A percentile compares a stretch with the other conserved stretches of the same genome.
Evolutionary conservation across 2,797 vertebrate genomes (phyloP).

Genomic region (Numenius phaeopus): DNA sequence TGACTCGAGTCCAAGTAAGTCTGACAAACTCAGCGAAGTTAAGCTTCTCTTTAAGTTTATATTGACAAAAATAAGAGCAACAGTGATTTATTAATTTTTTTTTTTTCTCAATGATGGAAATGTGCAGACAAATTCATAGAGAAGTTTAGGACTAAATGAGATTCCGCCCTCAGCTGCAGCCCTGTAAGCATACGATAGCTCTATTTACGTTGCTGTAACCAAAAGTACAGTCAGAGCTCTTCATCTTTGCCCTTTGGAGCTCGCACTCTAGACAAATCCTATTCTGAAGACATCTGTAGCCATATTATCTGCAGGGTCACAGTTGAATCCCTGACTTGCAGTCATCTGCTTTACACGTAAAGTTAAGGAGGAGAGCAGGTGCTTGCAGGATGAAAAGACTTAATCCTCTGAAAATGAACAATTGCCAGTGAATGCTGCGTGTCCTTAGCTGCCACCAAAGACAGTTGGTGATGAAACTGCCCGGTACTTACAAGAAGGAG

Average conservation of each 20-base stretch:
- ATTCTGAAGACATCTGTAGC: not conserved
- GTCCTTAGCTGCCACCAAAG: conserved; percentile 12
- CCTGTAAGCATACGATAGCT: not conserved
- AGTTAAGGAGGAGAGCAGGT: not conserved
- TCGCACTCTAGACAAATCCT: not conserved
- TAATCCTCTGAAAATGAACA: conserved; percentile 8
- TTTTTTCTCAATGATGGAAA: not conserved
- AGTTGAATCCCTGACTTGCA: not conserved
- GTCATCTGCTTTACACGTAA: not conserved
- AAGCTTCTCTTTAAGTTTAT: not conserved
- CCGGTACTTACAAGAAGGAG: not conserved
- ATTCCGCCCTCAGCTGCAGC: not conserved
- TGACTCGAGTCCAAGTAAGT: conserved; percentile 15
- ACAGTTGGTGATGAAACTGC: not conserved
- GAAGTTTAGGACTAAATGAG: not conserved
- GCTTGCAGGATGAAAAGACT: not conserved
- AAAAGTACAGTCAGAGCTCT: not conserved
- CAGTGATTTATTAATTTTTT: not conserved
- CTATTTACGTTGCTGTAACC: not conserved
- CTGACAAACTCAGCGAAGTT: not conserved
- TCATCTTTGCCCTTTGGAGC: not conserved
- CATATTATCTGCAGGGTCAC: not conserved
- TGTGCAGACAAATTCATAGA: not conserved
- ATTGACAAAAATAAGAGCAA: not conserved
- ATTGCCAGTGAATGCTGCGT: not conserved